Conservation (phyloP, 2,888 invertebrate species). For the Acanthosoma haemorrhoidale region DNA sequence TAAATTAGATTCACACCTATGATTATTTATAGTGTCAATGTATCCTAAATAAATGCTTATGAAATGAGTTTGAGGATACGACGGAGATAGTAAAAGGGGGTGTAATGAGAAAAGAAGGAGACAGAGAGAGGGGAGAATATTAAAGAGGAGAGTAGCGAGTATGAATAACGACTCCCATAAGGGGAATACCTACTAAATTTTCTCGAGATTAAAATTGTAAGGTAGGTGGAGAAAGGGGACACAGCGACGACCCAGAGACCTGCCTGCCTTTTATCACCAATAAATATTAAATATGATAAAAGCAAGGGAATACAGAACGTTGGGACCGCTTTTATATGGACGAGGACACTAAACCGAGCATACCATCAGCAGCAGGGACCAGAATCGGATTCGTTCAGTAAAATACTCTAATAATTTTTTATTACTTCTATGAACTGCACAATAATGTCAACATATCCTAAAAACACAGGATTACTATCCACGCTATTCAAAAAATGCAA, state of each 20-base stretch:
- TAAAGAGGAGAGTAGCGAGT: constrained; percentile 15
- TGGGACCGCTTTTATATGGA: neutral
- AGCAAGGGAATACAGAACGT: neutral
- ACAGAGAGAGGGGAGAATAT: constrained; percentile 3
- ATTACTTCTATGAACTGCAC: too few species aligned
- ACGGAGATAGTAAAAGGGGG: constrained; percentile 11
- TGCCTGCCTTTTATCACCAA: constrained; percentile 22
- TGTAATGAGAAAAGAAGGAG: neutral
- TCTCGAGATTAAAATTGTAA: constrained; percentile 23
- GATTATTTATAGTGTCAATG: too few species aligned
- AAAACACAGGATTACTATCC: too few species aligned
- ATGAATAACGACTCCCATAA: constrained; percentile 7
- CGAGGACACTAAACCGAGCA: neutral
- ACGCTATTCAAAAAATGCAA: too few species aligned
- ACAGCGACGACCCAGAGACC: neutral
- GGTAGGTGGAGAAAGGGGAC: neutral
- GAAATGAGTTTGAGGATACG: too few species aligned
- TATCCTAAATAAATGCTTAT: too few species aligned
- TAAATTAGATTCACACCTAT: too few species aligned
- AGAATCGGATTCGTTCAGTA: too few species aligned
- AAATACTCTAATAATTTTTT: too few species aligned
- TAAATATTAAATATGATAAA: constrained; percentile 27
- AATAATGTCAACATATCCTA: too few species aligned
- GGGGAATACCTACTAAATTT: constrained; percentile 23
- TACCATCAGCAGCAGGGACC: too few species aligned